Base-by-base conservation (phyloP, 2,113 vertebrate genomes). In the Albula glossodonta region DNA sequence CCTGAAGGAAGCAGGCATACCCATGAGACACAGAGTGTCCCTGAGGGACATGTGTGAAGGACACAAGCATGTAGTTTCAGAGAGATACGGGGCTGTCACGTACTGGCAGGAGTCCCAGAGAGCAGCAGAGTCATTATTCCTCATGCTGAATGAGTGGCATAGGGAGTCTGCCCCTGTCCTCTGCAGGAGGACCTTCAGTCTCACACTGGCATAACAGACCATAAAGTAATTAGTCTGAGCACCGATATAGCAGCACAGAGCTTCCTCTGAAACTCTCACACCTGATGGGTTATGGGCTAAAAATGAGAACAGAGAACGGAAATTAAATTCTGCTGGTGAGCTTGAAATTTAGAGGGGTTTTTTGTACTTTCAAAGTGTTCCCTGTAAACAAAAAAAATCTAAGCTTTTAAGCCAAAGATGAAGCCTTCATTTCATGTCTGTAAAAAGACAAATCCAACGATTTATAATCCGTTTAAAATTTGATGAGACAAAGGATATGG, bases 221-320 rank as follows among this genome's bases (percentile, higher is more conserved):
- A 89, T 86, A 85, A 90, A 88, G 91, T 90, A 87, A 88, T 93
- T 91, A 92, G 83, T 31, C 81, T 3, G 8, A 83, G 81, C 19
- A 70, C 81, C 4, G 31, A 9, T 60, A 41, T 63, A 41, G 63
- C 53, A 41, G 4, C 53, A 41, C 81, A 82, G 56, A 82, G 52
- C 19, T 82, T 52, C 81, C 10, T 31, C 52, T 17, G 12, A 13
- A 11, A 22, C 8, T 51, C 49, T 11, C 78, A 3, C 31, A 63
- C 10, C 81, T 83, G 57, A 63, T 57, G 25, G 70, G 17, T 9
- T 19, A 74, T 8, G 25, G 70, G 19, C 22, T 5, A 22, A 48
- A 41, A 63, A 60, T 25, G 13, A 17, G 49, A 83, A 83, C 15
- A 83, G 52, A 51, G 15, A 81, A 17, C 22, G 25, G 70, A 74